Percentiles rank a stretch among this genome's conserved stretches.
These are phyloP conservation scores for Nymphicus hollandicus DNA, from an alignment of 2,113 vertebrate genomes.

Conservation along the genomic window DNA sequence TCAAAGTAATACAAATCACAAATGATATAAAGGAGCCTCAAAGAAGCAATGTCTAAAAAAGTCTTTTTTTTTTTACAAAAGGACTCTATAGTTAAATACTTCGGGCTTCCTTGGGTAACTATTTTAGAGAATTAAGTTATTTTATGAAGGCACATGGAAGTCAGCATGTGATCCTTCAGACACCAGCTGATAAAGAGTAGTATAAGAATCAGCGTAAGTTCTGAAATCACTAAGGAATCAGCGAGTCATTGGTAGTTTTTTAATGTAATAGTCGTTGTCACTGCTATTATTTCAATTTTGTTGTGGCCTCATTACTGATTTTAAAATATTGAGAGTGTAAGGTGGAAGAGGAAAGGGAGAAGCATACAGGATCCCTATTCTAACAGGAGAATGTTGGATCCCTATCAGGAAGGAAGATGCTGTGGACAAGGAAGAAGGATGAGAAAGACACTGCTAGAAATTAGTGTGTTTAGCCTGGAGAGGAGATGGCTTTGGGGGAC, in stretches of 20 bases:
- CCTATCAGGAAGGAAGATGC: not conserved
- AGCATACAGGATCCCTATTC: not conserved
- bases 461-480: not conserved
- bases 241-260: not conserved
- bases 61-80: not conserved
- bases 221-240: not conserved
- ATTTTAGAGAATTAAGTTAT: not conserved
- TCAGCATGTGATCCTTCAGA: not conserved
- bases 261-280: not conserved
- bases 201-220: not conserved
- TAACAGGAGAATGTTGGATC: not conserved
- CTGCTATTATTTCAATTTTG: not conserved
- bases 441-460: not conserved
- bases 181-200: not conserved
- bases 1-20: not conserved
- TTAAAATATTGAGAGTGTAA: not conserved
- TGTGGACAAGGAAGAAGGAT: not conserved
- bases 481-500: not conserved
- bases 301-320: not conserved
- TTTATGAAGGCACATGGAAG: not conserved
- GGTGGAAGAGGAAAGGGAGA: not conserved
- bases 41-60: not conserved
- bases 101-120: not conserved
- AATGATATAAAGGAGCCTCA: not conserved
- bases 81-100: not conserved